Evolutionary conservation across 1,140 invertebrate species (phyloP), one percentile per base, ranked within the genome.

Genomic region (Augochlora pura): DNA sequence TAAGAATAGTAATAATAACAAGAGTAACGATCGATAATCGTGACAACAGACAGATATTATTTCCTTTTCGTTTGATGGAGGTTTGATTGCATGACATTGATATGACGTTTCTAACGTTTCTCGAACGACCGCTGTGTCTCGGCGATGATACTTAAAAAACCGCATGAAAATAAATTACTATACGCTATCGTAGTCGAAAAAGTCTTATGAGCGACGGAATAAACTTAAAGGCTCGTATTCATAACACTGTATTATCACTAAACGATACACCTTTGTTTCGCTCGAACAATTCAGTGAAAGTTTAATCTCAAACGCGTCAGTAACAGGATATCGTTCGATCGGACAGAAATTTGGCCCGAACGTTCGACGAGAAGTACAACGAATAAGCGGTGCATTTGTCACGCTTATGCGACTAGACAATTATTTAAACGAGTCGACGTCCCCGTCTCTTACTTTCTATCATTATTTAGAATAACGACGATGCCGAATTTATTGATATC

Each of bases 131-230:
- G 73, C 75, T 86, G 63, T 73, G 59, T 76, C 83, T 88, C 72
- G 67, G 80, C 9, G 10, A 83, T 88, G 86, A 88, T 85, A 64
- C 86, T 71, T 81, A 81, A 77, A 87, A 77, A 89, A 88, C 77
- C 79, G 84, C 77, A 80, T 91, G 88, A 89, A 87, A 92, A 92
- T 92, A 92, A 92, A 92, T 92, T 91, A 92, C 87, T 91, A 92
- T 87, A 78, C 84, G 76, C 89, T 91, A 91, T 78, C 76, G 77
- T 88, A 88, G 76, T 86, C 82, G 84, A 84, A 83, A 66, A 88
- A 92, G 88, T 89, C 89, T 91, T 90, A 89, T 87, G 81, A 81
- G 81, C 81, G 87, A 89, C 85, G 86, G 87, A 91, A 88, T 86
- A 87, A 87, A 88, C 76, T 81, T 89, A 88, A 85, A 84, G 83